Base-by-base conservation (phyloP, 2,888 invertebrate genomes). In the Dicyrtoma fusca region DNA sequence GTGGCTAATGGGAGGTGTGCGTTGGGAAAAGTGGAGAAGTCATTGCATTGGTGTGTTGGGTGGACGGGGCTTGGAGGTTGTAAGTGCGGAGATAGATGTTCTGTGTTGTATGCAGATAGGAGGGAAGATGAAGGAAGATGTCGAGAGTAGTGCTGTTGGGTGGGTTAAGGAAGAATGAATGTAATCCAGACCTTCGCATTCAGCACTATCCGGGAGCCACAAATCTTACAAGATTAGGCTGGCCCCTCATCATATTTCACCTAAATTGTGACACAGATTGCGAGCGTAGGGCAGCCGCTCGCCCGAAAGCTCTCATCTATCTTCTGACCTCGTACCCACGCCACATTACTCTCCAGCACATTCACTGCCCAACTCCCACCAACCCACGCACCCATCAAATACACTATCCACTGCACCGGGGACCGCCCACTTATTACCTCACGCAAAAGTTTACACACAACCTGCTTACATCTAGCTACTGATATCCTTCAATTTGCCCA, bases 231-330 rank as follows among this genome's bases (percentile, higher is more conserved):
- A 75, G 75, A 75, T 75, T 75, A 72, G 70, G 75, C 69, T 64
- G 55, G 71, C 64, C 69, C 65, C 65, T 73, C 69, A 64, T 69
- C 69, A 75, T 74, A 73, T 69, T 74, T 74, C 71, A 75, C 61
- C 59, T 75, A 75, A 75, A 75, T 75, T 74, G 75, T 75, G 75
- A 75, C 75, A 70, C 72, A 73, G 75, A 75, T 75, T 75, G 75
- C 71, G 55, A 69, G 61, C 72, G 69, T 62, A 72, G 74, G 72
- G 69, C 69, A 57, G 69, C 64, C 69, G 69, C 64, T 72, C 53
- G 65, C 63, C 74, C 70, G 65, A 74, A 71, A 62, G 71, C 63
- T 62, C 63, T 44, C 75, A 75, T 75, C 64, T 62, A 75, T 75
- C 75, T 75, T 74, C 51, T 64, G 71, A 71, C 74, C 71, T 71